Percentiles rank a stretch among this genome's conserved stretches.
phyloP scores from a whole-genome alignment of 2,113 vertebrate genomes.

The Meriones unguiculatus region DNA sequence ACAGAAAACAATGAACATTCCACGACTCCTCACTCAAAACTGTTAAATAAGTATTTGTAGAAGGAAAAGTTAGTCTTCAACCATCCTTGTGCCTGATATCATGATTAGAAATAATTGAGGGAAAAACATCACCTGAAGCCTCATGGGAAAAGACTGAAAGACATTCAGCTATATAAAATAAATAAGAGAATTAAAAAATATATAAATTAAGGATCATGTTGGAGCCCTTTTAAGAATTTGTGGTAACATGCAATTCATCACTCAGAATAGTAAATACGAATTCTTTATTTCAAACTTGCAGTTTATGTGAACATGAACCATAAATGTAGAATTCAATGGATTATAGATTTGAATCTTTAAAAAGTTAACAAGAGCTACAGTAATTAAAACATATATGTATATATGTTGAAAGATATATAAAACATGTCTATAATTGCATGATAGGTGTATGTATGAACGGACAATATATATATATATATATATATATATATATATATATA shows the following conservation, averaged over 20 bases:
- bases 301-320: conserved; percentile 33
- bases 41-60: not conserved
- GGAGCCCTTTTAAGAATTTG: conserved; percentile 5
- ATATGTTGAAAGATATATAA: not conserved
- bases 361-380: conserved; percentile 40
- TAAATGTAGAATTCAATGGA: conserved; percentile 26
- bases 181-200: not conserved
- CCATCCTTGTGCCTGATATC: not conserved
- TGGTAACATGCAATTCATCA: conserved; percentile 22
- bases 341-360: conserved; percentile 22
- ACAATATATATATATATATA: not conserved
- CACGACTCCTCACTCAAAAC: not conserved
- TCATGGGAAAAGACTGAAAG: not conserved
- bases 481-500: not conserved
- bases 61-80: not conserved
- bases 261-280: conserved; percentile 29
- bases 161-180: not conserved
- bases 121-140: not conserved
- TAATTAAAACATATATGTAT: not conserved
- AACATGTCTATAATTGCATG: too few species aligned
- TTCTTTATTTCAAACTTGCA: conserved; percentile 1
- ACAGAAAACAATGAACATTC: not conserved
- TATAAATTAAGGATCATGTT: not conserved
- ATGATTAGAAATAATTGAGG: not conserved
- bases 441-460: not conserved